phyloP scores from a whole-genome alignment of 2,113 vertebrate species.

The Castor canadensis region DNA sequence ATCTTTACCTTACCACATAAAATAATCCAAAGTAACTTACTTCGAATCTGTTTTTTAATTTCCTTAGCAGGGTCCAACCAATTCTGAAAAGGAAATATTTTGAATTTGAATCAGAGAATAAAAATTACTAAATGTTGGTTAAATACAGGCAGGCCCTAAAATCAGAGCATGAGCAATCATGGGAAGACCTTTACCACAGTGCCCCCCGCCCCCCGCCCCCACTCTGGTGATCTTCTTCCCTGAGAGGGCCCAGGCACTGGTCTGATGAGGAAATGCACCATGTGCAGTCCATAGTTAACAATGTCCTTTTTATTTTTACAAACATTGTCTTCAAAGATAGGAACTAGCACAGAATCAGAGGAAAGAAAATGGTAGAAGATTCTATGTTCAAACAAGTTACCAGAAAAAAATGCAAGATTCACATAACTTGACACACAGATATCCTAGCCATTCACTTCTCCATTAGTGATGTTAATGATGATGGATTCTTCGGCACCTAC shows the following conservation, averaged over 20 bases:
- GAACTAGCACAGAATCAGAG: neutral
- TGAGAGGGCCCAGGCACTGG: rapidly evolving
- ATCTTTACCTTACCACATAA: neutral
- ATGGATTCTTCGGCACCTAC: neutral
- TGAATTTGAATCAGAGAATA: slow-evolving; percentile 73
- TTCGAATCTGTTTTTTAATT: slow-evolving; percentile 97
- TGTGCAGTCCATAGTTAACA: neutral
- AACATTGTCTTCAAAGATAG: neutral
- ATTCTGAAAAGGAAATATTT: slow-evolving; percentile 89
- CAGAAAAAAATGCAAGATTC: neutral
- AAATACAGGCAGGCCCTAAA: neutral
- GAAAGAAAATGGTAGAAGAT: neutral
- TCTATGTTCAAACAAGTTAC: neutral
- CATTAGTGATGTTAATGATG: neutral
- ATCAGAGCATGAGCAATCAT: rapidly evolving
- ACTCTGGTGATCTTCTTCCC: too few species aligned
- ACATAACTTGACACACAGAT: neutral
- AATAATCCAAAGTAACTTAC: slow-evolving; percentile 84
- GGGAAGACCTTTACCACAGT: neutral
- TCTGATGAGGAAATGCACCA: neutral
- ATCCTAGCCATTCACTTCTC: neutral
- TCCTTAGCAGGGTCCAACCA: slow-evolving; percentile 97
- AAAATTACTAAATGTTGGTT: neutral
- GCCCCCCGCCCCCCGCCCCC: rapidly evolving
- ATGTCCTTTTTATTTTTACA: neutral